Conservation (phyloP, 2,113 vertebrate genomes). For the Poecilia latipinna region DNA sequence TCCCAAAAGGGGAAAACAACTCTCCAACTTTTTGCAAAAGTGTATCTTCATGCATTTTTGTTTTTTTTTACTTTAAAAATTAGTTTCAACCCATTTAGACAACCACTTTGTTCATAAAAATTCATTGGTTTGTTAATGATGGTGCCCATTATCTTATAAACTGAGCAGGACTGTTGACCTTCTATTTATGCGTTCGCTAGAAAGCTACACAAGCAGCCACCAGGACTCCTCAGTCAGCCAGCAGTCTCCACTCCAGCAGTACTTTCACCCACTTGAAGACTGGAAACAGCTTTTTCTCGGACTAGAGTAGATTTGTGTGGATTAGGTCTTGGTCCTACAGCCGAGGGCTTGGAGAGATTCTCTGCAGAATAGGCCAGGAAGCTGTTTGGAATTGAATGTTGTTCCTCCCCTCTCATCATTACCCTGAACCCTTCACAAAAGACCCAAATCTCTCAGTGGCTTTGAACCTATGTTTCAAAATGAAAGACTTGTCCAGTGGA, state of each 20-base stretch:
- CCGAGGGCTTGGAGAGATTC: constrained; percentile 63
- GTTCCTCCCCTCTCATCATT: constrained; percentile 76
- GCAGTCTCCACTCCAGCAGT: constrained; percentile 71
- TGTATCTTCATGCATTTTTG: not conserved
- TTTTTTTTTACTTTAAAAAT: not conserved
- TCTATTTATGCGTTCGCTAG: constrained; percentile 64
- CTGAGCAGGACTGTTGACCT: constrained; percentile 67
- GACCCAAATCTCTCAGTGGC: constrained; percentile 72
- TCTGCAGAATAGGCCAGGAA: constrained; percentile 74
- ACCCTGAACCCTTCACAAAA: constrained; percentile 71
- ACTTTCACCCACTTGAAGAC: constrained; percentile 73
- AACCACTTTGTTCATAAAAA: constrained; percentile 32
- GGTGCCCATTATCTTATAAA: constrained; percentile 60
- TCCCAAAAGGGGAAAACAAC: not conserved
- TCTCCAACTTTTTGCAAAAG: not conserved
- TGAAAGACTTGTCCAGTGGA: constrained; percentile 80
- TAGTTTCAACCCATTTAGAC: not conserved
- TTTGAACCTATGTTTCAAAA: constrained; percentile 78
- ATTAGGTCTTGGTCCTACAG: constrained; percentile 67
- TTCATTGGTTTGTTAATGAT: constrained; percentile 54
- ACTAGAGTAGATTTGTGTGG: constrained; percentile 78
- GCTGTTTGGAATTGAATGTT: constrained; percentile 76
- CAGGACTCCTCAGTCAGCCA: constrained; percentile 69
- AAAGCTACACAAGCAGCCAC: constrained; percentile 66
- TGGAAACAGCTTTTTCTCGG: constrained; percentile 77